phyloP scores from a whole-genome alignment of 2,113 vertebrate genomes.

The Hystrix brachyura region DNA sequence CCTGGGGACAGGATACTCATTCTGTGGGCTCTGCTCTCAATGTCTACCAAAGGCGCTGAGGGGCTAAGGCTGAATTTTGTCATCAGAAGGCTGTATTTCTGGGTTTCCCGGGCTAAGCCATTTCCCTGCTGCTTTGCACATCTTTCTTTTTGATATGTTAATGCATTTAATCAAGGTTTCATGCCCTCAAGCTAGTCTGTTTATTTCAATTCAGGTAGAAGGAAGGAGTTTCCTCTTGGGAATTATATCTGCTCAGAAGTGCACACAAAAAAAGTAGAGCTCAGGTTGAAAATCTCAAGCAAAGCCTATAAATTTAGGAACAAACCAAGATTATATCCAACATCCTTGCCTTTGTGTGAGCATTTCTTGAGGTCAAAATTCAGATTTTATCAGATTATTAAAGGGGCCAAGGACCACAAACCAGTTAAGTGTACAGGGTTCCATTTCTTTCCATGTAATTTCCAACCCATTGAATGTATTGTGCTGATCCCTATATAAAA shows the following conservation, averaged over 20 bases:
- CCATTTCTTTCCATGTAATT: background rate
- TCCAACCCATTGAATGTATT: background rate
- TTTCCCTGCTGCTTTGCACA: background rate
- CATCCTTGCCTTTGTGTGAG: background rate
- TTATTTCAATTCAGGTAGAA: constrained; percentile 4
- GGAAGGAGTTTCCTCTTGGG: background rate
- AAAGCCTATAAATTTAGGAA: background rate
- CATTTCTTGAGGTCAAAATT: background rate
- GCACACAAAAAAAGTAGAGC: background rate
- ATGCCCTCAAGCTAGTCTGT: background rate
- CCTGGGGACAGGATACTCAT: too few species aligned
- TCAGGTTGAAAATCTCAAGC: background rate
- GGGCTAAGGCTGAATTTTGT: background rate
- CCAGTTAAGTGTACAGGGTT: background rate
- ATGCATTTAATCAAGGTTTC: constrained; percentile 26
- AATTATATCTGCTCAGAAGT: background rate
- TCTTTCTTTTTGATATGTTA: constrained; percentile 47
- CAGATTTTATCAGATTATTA: constrained; percentile 5
- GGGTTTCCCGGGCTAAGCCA: background rate
- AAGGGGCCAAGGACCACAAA: background rate
- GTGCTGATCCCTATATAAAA: background rate
- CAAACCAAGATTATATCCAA: background rate
- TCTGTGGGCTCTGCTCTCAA: background rate
- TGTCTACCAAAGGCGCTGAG: too few species aligned
- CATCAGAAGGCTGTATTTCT: background rate